Percentiles rank a stretch among this genome's conserved stretches.
phyloP scores from a whole-genome alignment of 2,888 invertebrate species.

The Leucoptera coffeella region DNA sequence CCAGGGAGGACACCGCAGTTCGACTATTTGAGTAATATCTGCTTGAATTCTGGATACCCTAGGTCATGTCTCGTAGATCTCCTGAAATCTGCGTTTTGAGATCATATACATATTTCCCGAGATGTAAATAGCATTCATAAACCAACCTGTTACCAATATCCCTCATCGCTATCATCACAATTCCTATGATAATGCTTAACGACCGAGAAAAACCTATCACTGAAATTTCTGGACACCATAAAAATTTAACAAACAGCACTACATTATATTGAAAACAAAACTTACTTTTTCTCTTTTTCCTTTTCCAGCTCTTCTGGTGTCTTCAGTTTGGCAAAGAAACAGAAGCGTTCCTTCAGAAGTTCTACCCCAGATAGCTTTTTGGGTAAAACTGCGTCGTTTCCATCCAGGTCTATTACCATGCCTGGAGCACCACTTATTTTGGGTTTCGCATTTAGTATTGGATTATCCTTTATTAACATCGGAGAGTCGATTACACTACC shows the following conservation, averaged over 20 bases:
- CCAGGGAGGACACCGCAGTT: no score
- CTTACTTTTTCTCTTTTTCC: constrained; percentile 52
- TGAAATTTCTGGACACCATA: no score
- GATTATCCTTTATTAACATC: constrained; percentile 12
- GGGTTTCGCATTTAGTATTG: constrained; percentile 19
- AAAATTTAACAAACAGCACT: not conserved
- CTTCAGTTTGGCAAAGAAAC: constrained; percentile 57
- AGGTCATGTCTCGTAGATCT: no score
- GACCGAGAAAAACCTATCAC: no score
- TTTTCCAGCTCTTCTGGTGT: constrained; percentile 45
- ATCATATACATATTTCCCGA: no score
- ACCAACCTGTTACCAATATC: no score
- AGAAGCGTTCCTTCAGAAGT: constrained; percentile 64
- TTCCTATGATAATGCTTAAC: no score
- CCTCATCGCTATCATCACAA: no score
- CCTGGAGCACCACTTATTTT: constrained; percentile 47
- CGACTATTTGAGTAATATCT: no score
- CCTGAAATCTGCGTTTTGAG: no score
- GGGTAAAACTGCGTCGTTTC: constrained; percentile 11
- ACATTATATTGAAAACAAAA: constrained; percentile 3
- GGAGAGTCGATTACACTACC: constrained; percentile 9
- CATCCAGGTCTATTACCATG: constrained; percentile 33
- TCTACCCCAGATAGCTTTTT: constrained; percentile 54
- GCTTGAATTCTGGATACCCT: no score
- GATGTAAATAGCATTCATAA: no score